A percentile compares a stretch with the other conserved stretches of the same genome.
These are phyloP conservation scores for Lepidothrix coronata DNA, from an alignment of 2,113 vertebrate species.

Conservation along the genomic window DNA sequence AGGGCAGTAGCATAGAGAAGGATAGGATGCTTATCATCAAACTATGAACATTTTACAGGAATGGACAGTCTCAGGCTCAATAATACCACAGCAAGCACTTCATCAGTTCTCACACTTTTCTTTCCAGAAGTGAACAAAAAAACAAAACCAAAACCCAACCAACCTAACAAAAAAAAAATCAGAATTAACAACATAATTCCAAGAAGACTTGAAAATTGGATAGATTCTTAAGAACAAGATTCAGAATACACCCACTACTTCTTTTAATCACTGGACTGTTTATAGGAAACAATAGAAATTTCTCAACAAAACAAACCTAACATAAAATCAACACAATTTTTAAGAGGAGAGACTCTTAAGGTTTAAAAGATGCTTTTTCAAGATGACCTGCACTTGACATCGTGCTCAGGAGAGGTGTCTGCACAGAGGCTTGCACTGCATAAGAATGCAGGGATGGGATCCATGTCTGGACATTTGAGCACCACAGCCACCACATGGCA, in stretches of 20 bases:
- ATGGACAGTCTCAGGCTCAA: neutral
- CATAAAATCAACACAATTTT: neutral
- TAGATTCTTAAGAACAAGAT: neutral
- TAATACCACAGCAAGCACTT: neutral
- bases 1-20: neutral
- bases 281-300: neutral
- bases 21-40: neutral
- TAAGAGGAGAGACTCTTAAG: neutral
- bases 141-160: no score
- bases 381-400: neutral
- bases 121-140: neutral
- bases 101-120: neutral
- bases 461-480: neutral
- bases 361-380: neutral
- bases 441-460: neutral
- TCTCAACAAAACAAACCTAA: neutral
- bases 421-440: neutral
- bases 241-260: neutral
- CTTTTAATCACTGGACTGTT: neutral
- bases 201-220: neutral
- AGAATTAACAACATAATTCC: neutral
- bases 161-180: neutral
- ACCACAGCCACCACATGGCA: conserved; percentile 38
- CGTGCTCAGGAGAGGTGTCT: neutral
- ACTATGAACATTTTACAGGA: neutral